Base-by-base conservation (phyloP, 2,797 vertebrate species). In the Masticophis lateralis region DNA sequence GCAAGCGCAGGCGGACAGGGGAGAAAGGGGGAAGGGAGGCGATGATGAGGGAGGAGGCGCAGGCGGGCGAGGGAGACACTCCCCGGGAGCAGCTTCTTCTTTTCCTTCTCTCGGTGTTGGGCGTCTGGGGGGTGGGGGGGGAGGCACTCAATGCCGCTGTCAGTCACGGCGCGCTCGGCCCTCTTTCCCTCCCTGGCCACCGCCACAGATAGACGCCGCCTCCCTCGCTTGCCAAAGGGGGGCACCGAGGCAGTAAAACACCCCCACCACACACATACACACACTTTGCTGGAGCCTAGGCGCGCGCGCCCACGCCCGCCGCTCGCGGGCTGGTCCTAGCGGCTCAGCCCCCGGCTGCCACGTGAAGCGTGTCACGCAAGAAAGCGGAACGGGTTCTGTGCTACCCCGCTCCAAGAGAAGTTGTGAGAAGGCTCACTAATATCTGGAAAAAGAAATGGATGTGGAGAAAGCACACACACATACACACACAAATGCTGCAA, bases 101-200 rank as follows among this genome's bases (percentile, higher is more conserved):
- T 59, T 11, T n/a, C 88, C 83, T 37, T 43, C 79, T 13, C 92
- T 66, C 55, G 37, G 37, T 83, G 2, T 79, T 27, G 55, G 66
- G 47, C 61, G n/a, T 27, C 13, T 0, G 10, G 25, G 25, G 61
- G 27, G 60, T 2, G 22, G 10, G 60, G 20, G 60, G 60, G 60
- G 60, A 87, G 89, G 92, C 61, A 89, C 61, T 89, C 87, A 1
- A 66, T 2, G 11, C 43, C 9, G 89, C 89, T 87, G 89, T 91
- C 92, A 59, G 61, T 55, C 88, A 66, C 32, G 83, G 83, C 53
- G 92, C 47, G n/a, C 57, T 51, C 88, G 47, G 92, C 69, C 92
- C 88, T 37, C n/a, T 47, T 43, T 66, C 66, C 47, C 47, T 37
- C 18, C 56, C 87, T 4, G 66, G 13, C 53, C 63, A 27, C 32